These are phyloP conservation scores for Macroteleia sp. DNA, from an alignment of 2,888 invertebrate genomes.

Conservation along the genomic window DNA sequence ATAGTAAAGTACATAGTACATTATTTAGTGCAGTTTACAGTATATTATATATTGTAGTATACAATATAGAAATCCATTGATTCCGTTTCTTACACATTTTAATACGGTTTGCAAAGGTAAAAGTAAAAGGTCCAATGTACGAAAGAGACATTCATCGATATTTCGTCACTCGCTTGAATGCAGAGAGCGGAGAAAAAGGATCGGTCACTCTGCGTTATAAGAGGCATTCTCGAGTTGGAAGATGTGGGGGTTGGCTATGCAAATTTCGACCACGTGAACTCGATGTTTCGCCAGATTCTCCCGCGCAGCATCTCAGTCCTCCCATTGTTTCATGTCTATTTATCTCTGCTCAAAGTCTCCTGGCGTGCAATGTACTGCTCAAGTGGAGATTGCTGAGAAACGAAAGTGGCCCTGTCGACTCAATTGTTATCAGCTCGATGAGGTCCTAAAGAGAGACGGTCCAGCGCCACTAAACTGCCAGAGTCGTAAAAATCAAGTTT, in stretches of 20 bases:
- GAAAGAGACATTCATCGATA: conserved; percentile 54
- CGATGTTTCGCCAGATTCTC: conserved; percentile 69
- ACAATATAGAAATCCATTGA: no score
- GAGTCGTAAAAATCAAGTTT: no score
- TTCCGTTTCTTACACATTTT: no score
- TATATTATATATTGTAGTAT: no score
- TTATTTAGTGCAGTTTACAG: no score
- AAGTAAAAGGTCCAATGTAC: no score
- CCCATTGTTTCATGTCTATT: conserved; percentile 80
- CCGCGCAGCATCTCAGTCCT: conserved; percentile 65
- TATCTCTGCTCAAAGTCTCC: conserved; percentile 69
- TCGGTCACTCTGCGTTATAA: conserved; percentile 76
- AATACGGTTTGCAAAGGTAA: no score
- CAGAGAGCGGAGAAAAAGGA: conserved; percentile 34
- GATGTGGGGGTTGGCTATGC: conserved; percentile 75
- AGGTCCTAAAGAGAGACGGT: conserved; percentile 1
- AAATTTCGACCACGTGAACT: conserved; percentile 79
- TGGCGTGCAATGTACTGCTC: conserved; percentile 23
- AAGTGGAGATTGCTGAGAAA: conserved; percentile 12
- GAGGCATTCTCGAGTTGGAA: conserved; percentile 69
- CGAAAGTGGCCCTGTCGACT: conserved; percentile 20
- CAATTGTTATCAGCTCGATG: conserved; percentile 27
- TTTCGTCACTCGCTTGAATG: conserved; percentile 45
- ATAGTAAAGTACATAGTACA: no score
- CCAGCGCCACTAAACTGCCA: no score